Evolutionary conservation across 1,140 invertebrate species (phyloP), one percentile per base, ranked within the genome.

Genomic region (Arctopsyche grandis): DNA sequence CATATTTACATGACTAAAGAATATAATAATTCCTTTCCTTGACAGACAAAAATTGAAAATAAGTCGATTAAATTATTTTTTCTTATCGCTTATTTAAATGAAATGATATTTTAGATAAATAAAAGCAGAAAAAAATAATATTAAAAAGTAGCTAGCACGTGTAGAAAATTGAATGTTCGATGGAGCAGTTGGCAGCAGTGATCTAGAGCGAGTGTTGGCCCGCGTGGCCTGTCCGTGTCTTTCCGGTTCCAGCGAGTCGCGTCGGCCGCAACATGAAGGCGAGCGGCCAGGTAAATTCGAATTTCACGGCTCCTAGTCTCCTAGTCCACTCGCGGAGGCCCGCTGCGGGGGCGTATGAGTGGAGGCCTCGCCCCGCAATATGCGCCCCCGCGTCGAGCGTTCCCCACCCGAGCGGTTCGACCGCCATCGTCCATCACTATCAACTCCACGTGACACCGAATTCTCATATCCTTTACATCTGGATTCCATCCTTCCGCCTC

Each of bases 281-380:
- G 82, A 90, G 90, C 86, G 90, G 90, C 87, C 89, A 89, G 89
- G 90, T 90, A 89, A 81, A 85, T 21, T 24, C 5, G 7, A 10
- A 5, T 19, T 60, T 3, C 19, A 16, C 58, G n/a, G 5, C 19
- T 10, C 19, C 14, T 60, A 10, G 21, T n/a, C 4, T 52, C n/a
- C n/a, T n/a, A n/a, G n/a, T n/a, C n/a, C 9, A 60, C 14, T 3
- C 58, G 10, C 14, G 0, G 21, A 3, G 19, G 21, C 21, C 1
- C 5, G 3, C 21, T 3, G 4, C 0, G 19, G 21, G 19, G n/a
- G 21, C 16, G 0, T 60, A 16, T 16, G 16, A 9, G 9, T 16
- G 5, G 52, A 60, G 9, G 0, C 21, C 3, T 22, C 58, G 3
- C n/a, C n/a, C n/a, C 5, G 9, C 58, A 9, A 21, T 9, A 4